phyloP scores from a whole-genome alignment of 2,888 invertebrate species.

The Sisyra terminalis region DNA sequence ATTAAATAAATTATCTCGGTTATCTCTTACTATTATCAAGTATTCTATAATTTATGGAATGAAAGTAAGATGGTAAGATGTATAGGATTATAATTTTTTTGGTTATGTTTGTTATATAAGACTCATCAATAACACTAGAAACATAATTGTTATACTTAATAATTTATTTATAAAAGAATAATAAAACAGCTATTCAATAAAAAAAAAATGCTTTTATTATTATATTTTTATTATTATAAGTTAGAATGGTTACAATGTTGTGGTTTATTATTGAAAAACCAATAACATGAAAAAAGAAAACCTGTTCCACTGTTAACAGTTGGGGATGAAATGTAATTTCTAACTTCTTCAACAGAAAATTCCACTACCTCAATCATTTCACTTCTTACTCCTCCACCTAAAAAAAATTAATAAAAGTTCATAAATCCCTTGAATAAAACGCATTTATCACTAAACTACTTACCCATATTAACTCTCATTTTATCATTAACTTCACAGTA shows the following conservation, averaged over 20 bases:
- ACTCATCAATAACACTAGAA: too few species aligned
- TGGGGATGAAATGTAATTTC: slow-evolving; percentile 36
- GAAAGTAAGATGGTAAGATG: too few species aligned
- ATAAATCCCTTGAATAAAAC: slow-evolving; percentile 1
- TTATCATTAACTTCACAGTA: slow-evolving; percentile 82
- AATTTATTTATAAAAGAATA: too few species aligned
- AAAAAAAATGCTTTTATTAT: not conserved
- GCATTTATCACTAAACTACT: slow-evolving; percentile 3
- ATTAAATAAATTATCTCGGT: too few species aligned
- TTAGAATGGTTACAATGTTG: slow-evolving; percentile 12
- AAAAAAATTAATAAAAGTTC: not conserved
- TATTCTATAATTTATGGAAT: too few species aligned
- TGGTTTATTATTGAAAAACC: slow-evolving; percentile 53
- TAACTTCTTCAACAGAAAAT: slow-evolving; percentile 54
- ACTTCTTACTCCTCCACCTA: slow-evolving; percentile 71
- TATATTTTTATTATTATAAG: not conserved
- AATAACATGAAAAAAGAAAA: slow-evolving; percentile 58
- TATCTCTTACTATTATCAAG: too few species aligned
- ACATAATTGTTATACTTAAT: too few species aligned
- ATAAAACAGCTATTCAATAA: too few species aligned
- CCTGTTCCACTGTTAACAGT: slow-evolving; percentile 56
- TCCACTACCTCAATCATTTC: slow-evolving; percentile 89
- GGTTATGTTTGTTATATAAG: too few species aligned
- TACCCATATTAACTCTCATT: slow-evolving; percentile 49
- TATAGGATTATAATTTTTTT: too few species aligned